phyloP scores from a whole-genome alignment of 2,113 vertebrate genomes.

The Miniopterus natalensis region DNA sequence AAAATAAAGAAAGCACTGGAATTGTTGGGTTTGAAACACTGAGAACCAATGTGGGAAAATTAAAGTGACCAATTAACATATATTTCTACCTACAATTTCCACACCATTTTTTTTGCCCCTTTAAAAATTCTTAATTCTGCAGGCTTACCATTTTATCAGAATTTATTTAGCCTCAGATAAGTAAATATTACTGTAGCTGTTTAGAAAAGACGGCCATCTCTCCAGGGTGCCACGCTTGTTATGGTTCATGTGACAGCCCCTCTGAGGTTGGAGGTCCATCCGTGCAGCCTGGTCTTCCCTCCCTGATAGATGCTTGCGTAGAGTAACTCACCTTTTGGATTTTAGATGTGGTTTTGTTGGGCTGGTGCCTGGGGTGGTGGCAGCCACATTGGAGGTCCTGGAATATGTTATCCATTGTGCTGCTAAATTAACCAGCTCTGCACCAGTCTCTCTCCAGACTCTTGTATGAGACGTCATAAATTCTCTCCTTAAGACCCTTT shows the following conservation, averaged over 20 bases:
- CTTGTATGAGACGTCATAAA: background rate
- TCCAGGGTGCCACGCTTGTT: background rate
- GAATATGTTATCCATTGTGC: background rate
- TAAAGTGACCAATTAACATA: background rate
- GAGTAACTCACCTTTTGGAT: background rate
- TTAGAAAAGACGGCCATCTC: background rate
- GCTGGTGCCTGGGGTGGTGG: background rate
- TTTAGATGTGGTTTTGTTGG: background rate
- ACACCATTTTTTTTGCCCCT: background rate
- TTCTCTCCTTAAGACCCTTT: background rate
- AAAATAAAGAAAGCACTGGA: background rate
- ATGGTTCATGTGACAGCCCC: too few relatives aligned
- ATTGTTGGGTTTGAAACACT: constrained; percentile 32
- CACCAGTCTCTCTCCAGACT: background rate
- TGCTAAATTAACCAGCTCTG: background rate
- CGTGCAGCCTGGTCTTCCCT: background rate
- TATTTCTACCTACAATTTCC: background rate
- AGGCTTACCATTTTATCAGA: background rate
- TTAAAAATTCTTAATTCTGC: background rate
- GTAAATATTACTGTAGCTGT: background rate
- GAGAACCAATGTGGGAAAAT: background rate
- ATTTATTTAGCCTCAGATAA: constrained; percentile 32
- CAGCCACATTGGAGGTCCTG: background rate
- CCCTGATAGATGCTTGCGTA: background rate
- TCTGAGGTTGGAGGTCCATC: background rate